These are phyloP conservation scores for Corythaixoides concolor DNA, from an alignment of 2,113 vertebrate species.

Conservation along the genomic window DNA sequence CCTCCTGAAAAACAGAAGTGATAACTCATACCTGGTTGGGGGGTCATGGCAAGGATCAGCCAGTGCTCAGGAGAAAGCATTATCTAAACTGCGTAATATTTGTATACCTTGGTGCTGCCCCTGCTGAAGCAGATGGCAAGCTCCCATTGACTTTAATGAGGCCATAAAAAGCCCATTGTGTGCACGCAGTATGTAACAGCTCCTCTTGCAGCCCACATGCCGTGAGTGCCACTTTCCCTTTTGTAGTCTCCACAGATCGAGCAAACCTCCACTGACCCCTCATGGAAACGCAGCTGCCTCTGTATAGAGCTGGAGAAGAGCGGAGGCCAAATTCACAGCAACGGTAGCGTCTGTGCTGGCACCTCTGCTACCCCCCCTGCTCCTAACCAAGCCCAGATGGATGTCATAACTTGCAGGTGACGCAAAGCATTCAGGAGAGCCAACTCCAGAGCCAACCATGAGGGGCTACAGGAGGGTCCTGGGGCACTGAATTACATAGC, in stretches of 20 bases:
- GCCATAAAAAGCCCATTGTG: neutral
- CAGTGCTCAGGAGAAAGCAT: neutral
- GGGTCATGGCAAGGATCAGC: neutral
- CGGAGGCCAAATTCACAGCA: neutral
- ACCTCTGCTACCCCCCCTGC: neutral
- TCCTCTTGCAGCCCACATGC: neutral
- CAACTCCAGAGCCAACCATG: neutral
- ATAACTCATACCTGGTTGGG: neutral
- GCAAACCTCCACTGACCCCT: neutral
- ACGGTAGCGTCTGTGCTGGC: neutral
- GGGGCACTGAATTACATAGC: neutral
- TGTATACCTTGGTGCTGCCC: neutral
- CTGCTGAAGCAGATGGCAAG: constrained; percentile 31
- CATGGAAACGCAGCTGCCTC: neutral
- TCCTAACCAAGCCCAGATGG: neutral
- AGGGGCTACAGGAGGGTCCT: neutral
- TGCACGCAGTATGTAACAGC: neutral
- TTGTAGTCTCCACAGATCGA: neutral
- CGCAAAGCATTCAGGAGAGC: neutral
- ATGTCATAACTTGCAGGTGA: neutral
- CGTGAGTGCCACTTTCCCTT: fast-evolving
- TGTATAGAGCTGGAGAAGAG: neutral
- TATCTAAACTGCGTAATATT: neutral
- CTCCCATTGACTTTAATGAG: constrained; percentile 25
- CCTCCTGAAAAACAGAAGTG: neutral